Percentiles rank a stretch among this genome's conserved stretches.
These are phyloP conservation scores for Mesoligia furuncula DNA, from an alignment of 2,888 invertebrate genomes.

Conservation along the genomic window DNA sequence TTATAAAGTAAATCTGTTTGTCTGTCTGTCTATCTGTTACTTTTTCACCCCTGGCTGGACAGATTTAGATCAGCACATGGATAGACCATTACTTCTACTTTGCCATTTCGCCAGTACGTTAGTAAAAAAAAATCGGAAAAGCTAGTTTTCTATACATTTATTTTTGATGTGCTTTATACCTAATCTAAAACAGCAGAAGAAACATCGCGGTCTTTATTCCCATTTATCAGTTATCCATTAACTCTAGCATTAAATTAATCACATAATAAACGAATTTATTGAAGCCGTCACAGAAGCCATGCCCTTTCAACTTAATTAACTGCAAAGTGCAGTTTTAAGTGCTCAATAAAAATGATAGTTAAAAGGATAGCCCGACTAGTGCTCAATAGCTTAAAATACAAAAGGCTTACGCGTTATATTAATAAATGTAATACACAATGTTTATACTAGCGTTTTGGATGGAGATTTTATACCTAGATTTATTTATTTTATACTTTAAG, in stretches of 20 bases:
- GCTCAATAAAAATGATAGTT: conserved; percentile 47
- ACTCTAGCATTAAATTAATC: conserved; percentile 22
- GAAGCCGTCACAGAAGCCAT: conserved; percentile 14
- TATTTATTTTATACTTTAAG: too few relatives aligned
- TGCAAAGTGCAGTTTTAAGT: conserved; percentile 58
- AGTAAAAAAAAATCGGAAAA: too few relatives aligned
- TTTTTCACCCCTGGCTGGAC: too few relatives aligned
- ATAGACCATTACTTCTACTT: background rate
- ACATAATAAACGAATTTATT: conserved; percentile 34
- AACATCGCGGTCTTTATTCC: background rate
- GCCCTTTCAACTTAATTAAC: conserved; percentile 47
- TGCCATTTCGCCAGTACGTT: background rate
- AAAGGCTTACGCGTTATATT: background rate
- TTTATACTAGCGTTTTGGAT: background rate
- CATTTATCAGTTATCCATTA: conserved; percentile 17
- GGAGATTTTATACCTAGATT: too few relatives aligned
- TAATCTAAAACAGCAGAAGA: background rate
- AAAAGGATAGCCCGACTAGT: conserved; percentile 26
- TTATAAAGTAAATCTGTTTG: background rate
- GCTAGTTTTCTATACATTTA: too few relatives aligned
- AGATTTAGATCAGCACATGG: background rate
- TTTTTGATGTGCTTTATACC: background rate
- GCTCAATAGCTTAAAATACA: conserved; percentile 1
- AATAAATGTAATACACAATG: background rate
- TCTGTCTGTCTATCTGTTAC: background rate